Percentiles rank a stretch among this genome's conserved stretches.
Evolutionary conservation across 2,113 vertebrate genomes (phyloP).

Genomic region (Centropristis striata): DNA sequence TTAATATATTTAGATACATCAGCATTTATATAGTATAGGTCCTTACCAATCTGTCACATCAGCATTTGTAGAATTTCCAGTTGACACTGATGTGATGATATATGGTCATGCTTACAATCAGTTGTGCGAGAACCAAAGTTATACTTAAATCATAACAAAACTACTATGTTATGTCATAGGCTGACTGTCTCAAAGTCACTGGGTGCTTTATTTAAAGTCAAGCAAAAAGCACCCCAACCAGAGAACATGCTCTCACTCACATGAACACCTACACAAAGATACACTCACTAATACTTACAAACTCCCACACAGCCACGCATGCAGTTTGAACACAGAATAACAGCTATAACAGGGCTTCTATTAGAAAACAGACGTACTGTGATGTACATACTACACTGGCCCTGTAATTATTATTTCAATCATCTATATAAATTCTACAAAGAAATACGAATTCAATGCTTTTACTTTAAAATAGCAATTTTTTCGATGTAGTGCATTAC

Average conservation of each 20-base stretch:
- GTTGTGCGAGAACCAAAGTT: not conserved
- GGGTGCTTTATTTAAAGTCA: constrained; percentile 8
- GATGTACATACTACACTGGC: too few relatives aligned
- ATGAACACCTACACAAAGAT: not conserved
- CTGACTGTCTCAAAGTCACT: not conserved
- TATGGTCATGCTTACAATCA: not conserved
- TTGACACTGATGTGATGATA: constrained; percentile 3
- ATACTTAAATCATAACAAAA: constrained; percentile 7
- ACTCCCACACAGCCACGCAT: not conserved
- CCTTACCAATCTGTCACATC: not conserved
- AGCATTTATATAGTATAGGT: not conserved
- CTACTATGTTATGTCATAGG: not conserved
- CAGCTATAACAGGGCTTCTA: not conserved
- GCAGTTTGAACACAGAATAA: not conserved
- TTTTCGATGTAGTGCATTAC: too few relatives aligned
- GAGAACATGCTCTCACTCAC: constrained; percentile 9
- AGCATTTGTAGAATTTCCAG: not conserved
- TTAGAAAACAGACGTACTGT: not conserved
- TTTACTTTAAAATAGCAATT: too few relatives aligned
- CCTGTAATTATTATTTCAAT: too few relatives aligned
- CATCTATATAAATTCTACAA: too few relatives aligned
- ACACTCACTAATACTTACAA: not conserved
- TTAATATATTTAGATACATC: not conserved
- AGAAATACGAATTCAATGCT: too few relatives aligned
- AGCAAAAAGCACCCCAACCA: not conserved